Percentiles rank a stretch among this genome's conserved stretches.
Evolutionary conservation across 2,888 invertebrate genomes (phyloP).

Genomic region (Lochmaea capreae): DNA sequence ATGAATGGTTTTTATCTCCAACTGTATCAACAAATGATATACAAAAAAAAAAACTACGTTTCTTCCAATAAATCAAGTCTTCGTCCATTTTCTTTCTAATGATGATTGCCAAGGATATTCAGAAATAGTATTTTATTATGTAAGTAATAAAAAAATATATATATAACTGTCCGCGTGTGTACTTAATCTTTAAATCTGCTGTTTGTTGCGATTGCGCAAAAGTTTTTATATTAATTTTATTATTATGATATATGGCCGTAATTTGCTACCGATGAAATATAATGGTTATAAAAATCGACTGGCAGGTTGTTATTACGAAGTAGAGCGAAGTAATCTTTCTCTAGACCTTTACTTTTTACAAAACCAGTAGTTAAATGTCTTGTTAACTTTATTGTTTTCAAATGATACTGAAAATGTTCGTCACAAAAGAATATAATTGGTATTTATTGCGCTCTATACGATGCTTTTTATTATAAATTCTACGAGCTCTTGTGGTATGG

Average conservation of each 20-base stretch:
- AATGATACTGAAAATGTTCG: too few relatives aligned
- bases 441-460: too few relatives aligned
- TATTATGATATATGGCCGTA: constrained; percentile 15
- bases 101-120: constrained; percentile 22
- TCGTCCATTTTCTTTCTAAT: constrained; percentile 15
- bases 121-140: constrained; percentile 20
- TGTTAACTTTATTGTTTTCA: too few relatives aligned
- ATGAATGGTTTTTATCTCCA: constrained; percentile 33
- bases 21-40: constrained; percentile 26
- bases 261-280: constrained; percentile 20
- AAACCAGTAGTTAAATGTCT: not conserved
- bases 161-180: not conserved
- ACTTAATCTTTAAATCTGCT: not conserved
- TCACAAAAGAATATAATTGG: too few relatives aligned
- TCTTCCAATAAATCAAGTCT: constrained; percentile 30
- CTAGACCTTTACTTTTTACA: not conserved
- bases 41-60: constrained; percentile 21
- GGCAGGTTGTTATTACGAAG: constrained; percentile 7
- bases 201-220: constrained; percentile 9
- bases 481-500: too few relatives aligned
- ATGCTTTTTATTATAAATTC: too few relatives aligned
- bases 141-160: constrained; percentile 18
- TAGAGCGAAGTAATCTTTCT: not conserved
- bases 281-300: not conserved
- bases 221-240: constrained; percentile 10